These are phyloP conservation scores for Sebastes itinus DNA, from an alignment of 2,797 vertebrate species.

Conservation along the genomic window DNA sequence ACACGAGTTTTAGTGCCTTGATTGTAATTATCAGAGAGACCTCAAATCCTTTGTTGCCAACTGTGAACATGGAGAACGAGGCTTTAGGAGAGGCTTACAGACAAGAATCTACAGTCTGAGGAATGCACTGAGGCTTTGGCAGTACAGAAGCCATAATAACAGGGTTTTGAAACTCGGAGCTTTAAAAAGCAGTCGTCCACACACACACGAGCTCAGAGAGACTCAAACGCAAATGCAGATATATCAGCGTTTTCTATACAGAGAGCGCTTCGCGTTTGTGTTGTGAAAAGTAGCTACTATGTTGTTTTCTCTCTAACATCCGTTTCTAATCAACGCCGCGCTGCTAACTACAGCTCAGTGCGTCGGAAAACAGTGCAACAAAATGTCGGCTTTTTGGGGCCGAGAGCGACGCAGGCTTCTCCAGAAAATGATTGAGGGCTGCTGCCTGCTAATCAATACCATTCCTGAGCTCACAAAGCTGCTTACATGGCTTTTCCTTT, in stretches of 20 bases:
- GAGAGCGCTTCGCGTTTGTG: not conserved
- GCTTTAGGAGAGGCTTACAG: constrained; percentile 59
- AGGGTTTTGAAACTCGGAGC: constrained; percentile 79
- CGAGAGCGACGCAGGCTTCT: constrained; percentile 19
- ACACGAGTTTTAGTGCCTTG: constrained; percentile 8
- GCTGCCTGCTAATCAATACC: constrained; percentile 78
- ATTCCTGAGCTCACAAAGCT: constrained; percentile 75
- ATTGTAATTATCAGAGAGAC: constrained; percentile 32
- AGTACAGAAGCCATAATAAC: constrained; percentile 81
- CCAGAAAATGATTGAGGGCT: constrained; percentile 55
- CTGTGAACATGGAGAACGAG: constrained; percentile 36
- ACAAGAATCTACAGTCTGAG: constrained; percentile 74
- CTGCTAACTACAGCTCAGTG: constrained; percentile 9
- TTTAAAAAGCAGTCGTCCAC: constrained; percentile 76
- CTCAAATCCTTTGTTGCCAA: constrained; percentile 30
- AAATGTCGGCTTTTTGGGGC: constrained; percentile 49
- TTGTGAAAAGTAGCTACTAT: constrained; percentile 15
- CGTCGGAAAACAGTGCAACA: constrained; percentile 51
- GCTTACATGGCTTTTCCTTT: constrained; percentile 75
- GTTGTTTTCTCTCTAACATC: constrained; percentile 13
- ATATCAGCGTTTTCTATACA: not conserved
- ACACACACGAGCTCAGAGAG: constrained; percentile 28
- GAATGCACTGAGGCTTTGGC: constrained; percentile 80
- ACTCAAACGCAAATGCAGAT: constrained; percentile 18
- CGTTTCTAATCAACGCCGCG: constrained; percentile 32